Conservation (phyloP, 2,113 vertebrate species). For the Oplegnathus fasciatus region DNA sequence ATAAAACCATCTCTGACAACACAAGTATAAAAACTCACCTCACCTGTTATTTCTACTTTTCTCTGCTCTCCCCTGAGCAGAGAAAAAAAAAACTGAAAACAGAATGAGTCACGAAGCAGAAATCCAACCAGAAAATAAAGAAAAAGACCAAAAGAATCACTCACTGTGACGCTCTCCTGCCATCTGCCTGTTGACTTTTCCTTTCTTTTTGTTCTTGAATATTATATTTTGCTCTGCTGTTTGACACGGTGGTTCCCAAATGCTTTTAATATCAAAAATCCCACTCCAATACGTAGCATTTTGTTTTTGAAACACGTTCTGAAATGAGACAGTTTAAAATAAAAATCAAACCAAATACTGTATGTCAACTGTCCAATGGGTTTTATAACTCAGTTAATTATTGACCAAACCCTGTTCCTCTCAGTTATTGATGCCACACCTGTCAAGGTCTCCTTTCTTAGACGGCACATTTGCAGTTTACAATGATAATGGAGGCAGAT, state of each 20-base stretch:
- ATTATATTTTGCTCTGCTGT: background rate
- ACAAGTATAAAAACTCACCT: constrained; percentile 18
- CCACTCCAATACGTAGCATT: background rate
- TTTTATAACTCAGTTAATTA: no score
- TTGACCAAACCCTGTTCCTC: no score
- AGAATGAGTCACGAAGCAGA: constrained; percentile 42
- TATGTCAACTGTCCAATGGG: no score
- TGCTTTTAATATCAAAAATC: background rate
- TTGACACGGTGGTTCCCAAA: background rate
- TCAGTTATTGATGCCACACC: no score
- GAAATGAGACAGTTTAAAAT: background rate
- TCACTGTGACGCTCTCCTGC: constrained; percentile 32
- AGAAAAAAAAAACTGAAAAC: constrained; percentile 17
- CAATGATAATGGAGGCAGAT: no score
- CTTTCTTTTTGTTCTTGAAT: constrained; percentile 11
- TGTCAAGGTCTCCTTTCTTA: no score
- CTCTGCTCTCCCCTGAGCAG: constrained; percentile 23
- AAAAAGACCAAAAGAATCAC: background rate
- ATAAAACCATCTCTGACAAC: constrained; percentile 39
- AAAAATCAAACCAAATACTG: no score
- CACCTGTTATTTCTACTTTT: background rate
- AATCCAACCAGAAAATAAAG: constrained; percentile 21
- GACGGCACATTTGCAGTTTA: no score
- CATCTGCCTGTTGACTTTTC: constrained; percentile 37
- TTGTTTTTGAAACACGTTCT: background rate